Percentiles rank a stretch among this genome's conserved stretches.
These are phyloP conservation scores for Agrilus cyanescens DNA, from an alignment of 2,888 invertebrate genomes.

Conservation along the genomic window DNA sequence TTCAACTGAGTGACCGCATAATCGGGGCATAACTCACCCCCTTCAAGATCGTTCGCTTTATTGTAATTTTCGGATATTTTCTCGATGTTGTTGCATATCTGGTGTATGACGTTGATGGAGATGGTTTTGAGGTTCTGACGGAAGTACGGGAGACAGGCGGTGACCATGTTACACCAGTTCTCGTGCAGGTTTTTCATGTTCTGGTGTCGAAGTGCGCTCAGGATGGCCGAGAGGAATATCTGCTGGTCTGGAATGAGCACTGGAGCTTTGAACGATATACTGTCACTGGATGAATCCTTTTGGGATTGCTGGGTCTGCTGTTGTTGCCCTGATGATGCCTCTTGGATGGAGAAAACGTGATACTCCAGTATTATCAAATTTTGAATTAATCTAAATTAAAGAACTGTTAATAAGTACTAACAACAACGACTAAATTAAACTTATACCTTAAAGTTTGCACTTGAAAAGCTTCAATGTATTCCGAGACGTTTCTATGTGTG, in stretches of 20 bases:
- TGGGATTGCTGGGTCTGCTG: conserved; percentile 22
- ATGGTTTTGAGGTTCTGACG: conserved; percentile 64
- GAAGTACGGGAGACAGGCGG: conserved; percentile 69
- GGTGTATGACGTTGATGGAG: conserved; percentile 65
- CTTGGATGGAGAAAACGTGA: conserved; percentile 40
- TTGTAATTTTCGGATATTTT: conserved; percentile 38
- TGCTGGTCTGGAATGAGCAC: conserved; percentile 65
- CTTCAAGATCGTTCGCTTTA: conserved; percentile 28
- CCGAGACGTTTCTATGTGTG: conserved; percentile 44
- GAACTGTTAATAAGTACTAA: conserved; percentile 1
- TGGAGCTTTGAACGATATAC: conserved; percentile 50
- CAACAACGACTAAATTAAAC: neutral
- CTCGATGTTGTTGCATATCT: conserved; percentile 61
- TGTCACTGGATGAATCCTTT: conserved; percentile 26
- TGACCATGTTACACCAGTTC: conserved; percentile 72
- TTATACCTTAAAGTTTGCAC: conserved; percentile 49
- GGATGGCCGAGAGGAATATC: conserved; percentile 68
- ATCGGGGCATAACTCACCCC: conserved; percentile 52
- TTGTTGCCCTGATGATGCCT: conserved; percentile 5
- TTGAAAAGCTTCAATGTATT: conserved; percentile 57
- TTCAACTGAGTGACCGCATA: conserved; percentile 68
- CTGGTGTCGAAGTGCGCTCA: conserved; percentile 61
- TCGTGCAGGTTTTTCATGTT: conserved; percentile 63
- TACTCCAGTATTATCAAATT: conserved; percentile 66
- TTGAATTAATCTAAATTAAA: conserved; percentile 44